These are phyloP conservation scores for Melanchra persicariae DNA, from an alignment of 2,888 invertebrate species.

Conservation along the genomic window DNA sequence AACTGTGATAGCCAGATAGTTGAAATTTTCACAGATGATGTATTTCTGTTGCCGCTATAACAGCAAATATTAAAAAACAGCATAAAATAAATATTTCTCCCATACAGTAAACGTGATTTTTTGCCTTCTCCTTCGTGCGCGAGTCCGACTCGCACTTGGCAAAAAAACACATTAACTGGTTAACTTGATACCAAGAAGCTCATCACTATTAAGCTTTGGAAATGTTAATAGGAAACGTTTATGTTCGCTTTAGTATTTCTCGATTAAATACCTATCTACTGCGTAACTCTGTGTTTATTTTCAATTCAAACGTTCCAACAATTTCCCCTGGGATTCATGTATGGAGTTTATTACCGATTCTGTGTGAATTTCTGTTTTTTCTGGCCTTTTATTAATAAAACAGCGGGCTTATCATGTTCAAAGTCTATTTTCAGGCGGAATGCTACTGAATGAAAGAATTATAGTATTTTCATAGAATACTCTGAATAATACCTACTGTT, in stretches of 20 bases:
- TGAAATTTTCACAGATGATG: too few species aligned
- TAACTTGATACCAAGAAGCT: too few species aligned
- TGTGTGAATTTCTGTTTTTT: background rate
- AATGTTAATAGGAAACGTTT: conserved; percentile 8
- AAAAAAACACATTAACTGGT: too few species aligned
- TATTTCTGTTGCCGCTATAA: too few species aligned
- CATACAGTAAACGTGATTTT: too few species aligned
- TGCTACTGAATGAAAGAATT: background rate
- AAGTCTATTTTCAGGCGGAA: background rate
- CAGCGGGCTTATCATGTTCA: background rate
- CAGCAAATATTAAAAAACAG: too few species aligned
- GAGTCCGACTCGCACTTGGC: too few species aligned
- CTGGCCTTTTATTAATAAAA: background rate
- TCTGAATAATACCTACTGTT: background rate
- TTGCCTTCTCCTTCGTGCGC: too few species aligned
- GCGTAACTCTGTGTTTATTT: background rate
- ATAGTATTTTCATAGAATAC: background rate
- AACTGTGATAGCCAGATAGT: too few species aligned
- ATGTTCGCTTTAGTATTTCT: conserved; percentile 10
- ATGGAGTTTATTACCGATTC: conserved; percentile 9
- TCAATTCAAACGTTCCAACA: background rate
- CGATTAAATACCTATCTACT: background rate
- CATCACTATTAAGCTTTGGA: background rate
- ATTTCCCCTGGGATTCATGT: conserved; percentile 7
- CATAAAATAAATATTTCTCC: too few species aligned